phyloP scores from a whole-genome alignment of 2,888 invertebrate species.

The Malthinus seriepunctatus region DNA sequence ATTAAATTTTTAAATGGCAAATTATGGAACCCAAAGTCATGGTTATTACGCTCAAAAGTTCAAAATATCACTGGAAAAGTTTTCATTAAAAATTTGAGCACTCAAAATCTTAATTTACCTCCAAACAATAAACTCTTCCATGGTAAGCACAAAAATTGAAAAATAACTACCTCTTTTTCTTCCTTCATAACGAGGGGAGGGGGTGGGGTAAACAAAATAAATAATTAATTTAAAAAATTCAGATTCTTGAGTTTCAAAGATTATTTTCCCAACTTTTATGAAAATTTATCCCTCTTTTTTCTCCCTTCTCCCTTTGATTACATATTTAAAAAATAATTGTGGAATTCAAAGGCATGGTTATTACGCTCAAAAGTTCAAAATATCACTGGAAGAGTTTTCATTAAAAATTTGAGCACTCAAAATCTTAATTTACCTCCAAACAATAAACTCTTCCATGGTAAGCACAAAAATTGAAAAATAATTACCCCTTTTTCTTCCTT shows the following conservation, averaged over 20 bases:
- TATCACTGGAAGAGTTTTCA: slow-evolving; percentile 38
- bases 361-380: slow-evolving; percentile 41
- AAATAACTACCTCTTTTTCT: not conserved
- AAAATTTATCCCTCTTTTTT: too few relatives aligned
- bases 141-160: slow-evolving; percentile 29
- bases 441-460: slow-evolving; percentile 38
- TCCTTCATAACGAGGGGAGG: too few relatives aligned
- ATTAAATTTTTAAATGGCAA: slow-evolving; percentile 38
- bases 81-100: slow-evolving; percentile 30
- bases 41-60: slow-evolving; percentile 40
- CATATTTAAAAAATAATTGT: too few relatives aligned
- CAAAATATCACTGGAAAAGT: slow-evolving; percentile 43
- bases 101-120: slow-evolving; percentile 32
- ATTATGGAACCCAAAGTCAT: slow-evolving; percentile 41
- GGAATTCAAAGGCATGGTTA: slow-evolving; percentile 43
- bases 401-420: slow-evolving; percentile 31
- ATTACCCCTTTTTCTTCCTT: not conserved
- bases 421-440: slow-evolving; percentile 32
- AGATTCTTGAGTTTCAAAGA: too few relatives aligned
- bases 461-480: too few relatives aligned
- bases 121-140: slow-evolving; percentile 33
- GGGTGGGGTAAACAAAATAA: too few relatives aligned
- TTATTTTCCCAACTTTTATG: too few relatives aligned
- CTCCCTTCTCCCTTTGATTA: too few relatives aligned
- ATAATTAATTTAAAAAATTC: too few relatives aligned